phyloP scores from a whole-genome alignment of 2,888 invertebrate species.

The Chaetogeoica ovagalla region DNA sequence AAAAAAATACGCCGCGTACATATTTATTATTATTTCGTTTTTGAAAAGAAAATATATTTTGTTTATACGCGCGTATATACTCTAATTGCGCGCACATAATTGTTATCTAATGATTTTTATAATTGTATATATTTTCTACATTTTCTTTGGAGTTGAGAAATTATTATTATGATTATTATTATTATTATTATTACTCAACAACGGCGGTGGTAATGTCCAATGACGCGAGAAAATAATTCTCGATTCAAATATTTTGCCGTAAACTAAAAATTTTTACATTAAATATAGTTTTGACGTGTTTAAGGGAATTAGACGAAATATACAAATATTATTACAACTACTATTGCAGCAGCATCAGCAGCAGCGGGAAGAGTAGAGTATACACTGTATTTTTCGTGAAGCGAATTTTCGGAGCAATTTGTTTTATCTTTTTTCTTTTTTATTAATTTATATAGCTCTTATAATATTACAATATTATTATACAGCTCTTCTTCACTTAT shows the following conservation, averaged over 20 bases:
- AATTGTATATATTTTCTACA: background rate
- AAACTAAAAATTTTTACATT: background rate
- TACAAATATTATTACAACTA: no score
- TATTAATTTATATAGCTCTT: no score
- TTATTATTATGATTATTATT: background rate
- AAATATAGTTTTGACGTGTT: background rate
- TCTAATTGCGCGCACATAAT: no score
- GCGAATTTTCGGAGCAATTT: background rate
- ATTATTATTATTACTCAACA: no score
- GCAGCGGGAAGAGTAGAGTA: no score
- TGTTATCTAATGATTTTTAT: background rate
- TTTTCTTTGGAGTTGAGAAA: background rate
- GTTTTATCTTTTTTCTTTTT: background rate
- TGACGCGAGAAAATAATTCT: background rate
- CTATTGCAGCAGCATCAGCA: no score
- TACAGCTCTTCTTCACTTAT: no score
- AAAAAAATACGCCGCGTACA: no score
- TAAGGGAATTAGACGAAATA: background rate
- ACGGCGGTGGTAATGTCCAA: background rate
- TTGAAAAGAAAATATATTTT: no score
- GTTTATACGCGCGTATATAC: no score
- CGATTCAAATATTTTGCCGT: background rate
- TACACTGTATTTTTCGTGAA: constrained; percentile 7
- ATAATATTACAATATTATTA: no score
- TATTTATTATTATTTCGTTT: no score